Evolutionary conservation across 2,888 invertebrate species (phyloP).

Genomic region (Oconnorella tubifera): DNA sequence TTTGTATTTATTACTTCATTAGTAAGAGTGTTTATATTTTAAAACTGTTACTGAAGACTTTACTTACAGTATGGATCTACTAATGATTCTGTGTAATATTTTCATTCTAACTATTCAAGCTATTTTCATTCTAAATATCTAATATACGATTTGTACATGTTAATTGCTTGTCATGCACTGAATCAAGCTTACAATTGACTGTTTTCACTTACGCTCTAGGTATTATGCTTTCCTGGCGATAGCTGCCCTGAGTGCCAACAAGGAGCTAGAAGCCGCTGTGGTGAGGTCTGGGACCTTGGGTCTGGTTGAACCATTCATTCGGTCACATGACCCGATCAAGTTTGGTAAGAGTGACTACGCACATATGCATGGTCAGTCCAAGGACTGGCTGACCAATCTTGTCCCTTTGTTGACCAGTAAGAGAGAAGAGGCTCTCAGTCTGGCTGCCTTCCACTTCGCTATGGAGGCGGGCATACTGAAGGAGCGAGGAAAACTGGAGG

Average conservation of each 20-base stretch:
- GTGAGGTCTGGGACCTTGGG: slow-evolving; percentile 92
- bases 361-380: slow-evolving; percentile 92
- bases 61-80: too few relatives aligned
- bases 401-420: slow-evolving; percentile 90
- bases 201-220: too few relatives aligned
- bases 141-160: too few relatives aligned
- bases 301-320: slow-evolving; percentile 93
- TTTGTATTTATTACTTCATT: too few relatives aligned
- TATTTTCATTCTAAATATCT: too few relatives aligned
- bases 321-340: slow-evolving; percentile 86
- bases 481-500: slow-evolving; percentile 55
- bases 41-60: too few relatives aligned
- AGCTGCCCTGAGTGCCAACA: slow-evolving; percentile 90
- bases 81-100: too few relatives aligned
- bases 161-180: too few relatives aligned
- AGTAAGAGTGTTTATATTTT: too few relatives aligned
- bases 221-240: slow-evolving; percentile 98
- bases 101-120: too few relatives aligned
- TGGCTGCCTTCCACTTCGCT: slow-evolving; percentile 96
- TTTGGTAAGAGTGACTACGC: slow-evolving; percentile 75
- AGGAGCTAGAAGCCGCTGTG: slow-evolving; percentile 95
- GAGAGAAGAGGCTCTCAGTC: slow-evolving; percentile 88
- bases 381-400: slow-evolving; percentile 85
- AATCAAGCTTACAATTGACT: too few relatives aligned
- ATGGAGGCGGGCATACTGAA: slow-evolving; percentile 99